Percentiles rank a stretch among this genome's conserved stretches.
These are phyloP conservation scores for Chelonoidis abingdonii DNA, from an alignment of 2,113 vertebrate genomes.

Conservation along the genomic window DNA sequence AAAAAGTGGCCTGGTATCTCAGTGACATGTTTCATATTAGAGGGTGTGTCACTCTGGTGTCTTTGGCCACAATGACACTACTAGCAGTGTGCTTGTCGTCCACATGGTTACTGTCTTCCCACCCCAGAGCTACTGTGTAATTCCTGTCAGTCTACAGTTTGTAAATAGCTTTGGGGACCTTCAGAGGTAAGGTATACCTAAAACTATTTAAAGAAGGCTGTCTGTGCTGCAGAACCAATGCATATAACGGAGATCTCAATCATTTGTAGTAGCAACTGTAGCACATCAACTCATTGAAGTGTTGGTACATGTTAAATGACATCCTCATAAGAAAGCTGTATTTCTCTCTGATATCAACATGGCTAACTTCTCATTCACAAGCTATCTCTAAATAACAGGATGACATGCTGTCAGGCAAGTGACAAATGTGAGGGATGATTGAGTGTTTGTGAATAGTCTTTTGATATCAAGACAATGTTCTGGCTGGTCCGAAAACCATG, in stretches of 20 bases:
- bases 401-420: neutral
- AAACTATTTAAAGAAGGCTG: neutral
- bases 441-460: neutral
- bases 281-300: neutral
- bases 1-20: neutral
- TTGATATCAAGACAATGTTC: neutral
- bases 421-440: neutral
- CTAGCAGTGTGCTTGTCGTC: neutral
- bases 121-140: neutral
- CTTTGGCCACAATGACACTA: slow-evolving; percentile 2
- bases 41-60: neutral
- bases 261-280: neutral
- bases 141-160: neutral
- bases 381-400: neutral
- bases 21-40: neutral
- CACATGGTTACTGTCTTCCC: neutral
- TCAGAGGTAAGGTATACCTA: neutral
- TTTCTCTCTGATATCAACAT: neutral
- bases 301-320: neutral
- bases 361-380: neutral
- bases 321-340: neutral
- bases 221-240: neutral
- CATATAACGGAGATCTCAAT: neutral
- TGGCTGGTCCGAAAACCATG: neutral
- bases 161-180: neutral